Base-by-base conservation (phyloP, 2,888 invertebrate genomes). In the Agrochola lota region DNA sequence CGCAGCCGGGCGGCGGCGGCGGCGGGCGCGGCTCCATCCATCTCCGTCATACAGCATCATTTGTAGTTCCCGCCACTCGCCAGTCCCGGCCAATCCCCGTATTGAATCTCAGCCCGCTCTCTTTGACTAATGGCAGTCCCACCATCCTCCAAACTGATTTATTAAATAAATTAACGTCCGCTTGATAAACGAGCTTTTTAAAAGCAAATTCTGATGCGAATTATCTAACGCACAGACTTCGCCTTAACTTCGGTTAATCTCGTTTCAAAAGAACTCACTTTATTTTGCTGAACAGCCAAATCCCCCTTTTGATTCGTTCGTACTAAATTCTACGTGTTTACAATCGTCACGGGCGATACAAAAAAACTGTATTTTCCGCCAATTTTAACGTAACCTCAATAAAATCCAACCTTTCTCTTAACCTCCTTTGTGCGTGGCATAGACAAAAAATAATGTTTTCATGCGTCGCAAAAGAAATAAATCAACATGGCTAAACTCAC, bases 131-230 rank as follows among this genome's bases (percentile, higher is more conserved):
- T 96, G 93, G 93, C 91, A 84, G 88, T 79, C 90, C 90, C 91
- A 90, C 90, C 92, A 93, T 91, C 92, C 89, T 91, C 91, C 92
- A 88, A 93, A 91, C 93, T 87, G 95, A 95, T 95, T 96, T 95
- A 96, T 96, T 95, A 93, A 95, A 95, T 95, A 95, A 95, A 95
- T 95, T 95, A 94, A 92, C 92, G 91, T 93, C 90, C 85, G 78
- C 86, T 86, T 94, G 94, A 95, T 93, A 93, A 94, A 95, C 93
- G 93, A 93, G 87, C 90, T 88, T 90, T 93, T 92, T 91, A 91
- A 92, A 93, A 90, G 92, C 90, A 91, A 93, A 93, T 92, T 91
- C 89, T 90, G 85, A 88, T 90, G 90, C 89, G 85, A 92, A 90
- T 90, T 87, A 84, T 86, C 86, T 83, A 78, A 86, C 81, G 83